These are phyloP conservation scores for Pachycephus smyrnensis DNA, from an alignment of 2,888 invertebrate species.

Conservation along the genomic window DNA sequence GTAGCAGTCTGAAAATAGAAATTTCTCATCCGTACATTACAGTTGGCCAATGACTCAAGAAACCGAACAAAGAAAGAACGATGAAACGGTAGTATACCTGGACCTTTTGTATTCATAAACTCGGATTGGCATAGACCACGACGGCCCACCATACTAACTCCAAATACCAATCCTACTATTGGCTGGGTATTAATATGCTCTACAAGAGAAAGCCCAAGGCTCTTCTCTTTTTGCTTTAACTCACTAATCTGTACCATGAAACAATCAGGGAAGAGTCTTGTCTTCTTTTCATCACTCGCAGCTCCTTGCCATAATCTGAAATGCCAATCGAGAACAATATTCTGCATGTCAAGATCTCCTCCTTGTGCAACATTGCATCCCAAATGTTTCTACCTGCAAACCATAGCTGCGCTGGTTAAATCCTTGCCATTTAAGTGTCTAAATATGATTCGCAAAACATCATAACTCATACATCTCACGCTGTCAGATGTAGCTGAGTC, in stretches of 20 bases:
- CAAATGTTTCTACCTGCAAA: constrained; percentile 49
- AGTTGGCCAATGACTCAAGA: neutral
- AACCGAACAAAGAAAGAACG: neutral
- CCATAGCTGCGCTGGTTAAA: constrained; percentile 44
- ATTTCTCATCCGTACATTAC: neutral
- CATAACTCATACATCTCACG: constrained; percentile 46
- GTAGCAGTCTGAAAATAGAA: constrained; percentile 42
- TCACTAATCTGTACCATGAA: neutral
- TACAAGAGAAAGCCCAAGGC: neutral
- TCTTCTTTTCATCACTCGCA: constrained; percentile 3
- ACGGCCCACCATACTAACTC: neutral
- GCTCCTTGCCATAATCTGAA: constrained; percentile 3
- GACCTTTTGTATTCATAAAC: neutral
- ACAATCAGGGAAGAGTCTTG: neutral
- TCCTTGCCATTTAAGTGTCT: constrained; percentile 50
- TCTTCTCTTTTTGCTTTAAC: neutral
- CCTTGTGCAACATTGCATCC: neutral
- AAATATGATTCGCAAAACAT: constrained; percentile 56
- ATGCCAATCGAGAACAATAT: neutral
- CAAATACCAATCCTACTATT: constrained; percentile 5
- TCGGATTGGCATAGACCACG: neutral
- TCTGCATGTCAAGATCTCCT: neutral
- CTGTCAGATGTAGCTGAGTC: neutral
- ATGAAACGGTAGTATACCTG: neutral
- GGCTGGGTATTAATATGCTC: constrained; percentile 13